Conservation (phyloP, 2,113 vertebrate genomes). For the Rhinogobius similis region DNA sequence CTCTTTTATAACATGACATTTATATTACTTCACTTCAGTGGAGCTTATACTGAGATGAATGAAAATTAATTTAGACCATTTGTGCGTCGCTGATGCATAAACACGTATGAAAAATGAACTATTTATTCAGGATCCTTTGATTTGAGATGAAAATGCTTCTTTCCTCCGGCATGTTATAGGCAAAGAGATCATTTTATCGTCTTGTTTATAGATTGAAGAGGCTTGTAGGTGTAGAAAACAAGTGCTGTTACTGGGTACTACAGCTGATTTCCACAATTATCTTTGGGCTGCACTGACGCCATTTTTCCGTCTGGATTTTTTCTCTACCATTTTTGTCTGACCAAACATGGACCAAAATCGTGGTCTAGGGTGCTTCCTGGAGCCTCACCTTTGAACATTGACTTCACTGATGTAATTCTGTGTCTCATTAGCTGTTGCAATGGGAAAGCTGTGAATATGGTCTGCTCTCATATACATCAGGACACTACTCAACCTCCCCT, state of each 20-base stretch:
- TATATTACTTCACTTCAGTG: neutral
- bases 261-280: slow-evolving; percentile 41
- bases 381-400: neutral
- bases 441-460: slow-evolving; percentile 44
- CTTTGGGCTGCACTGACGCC: slow-evolving; percentile 36
- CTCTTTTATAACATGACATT: neutral
- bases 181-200: slow-evolving; percentile 17
- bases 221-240: slow-evolving; percentile 33
- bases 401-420: slow-evolving; percentile 50
- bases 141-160: slow-evolving; percentile 16
- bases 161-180: neutral
- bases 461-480: slow-evolving; percentile 23
- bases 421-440: slow-evolving; percentile 56
- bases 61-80: slow-evolving; percentile 7
- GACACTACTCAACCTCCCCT: slow-evolving; percentile 13
- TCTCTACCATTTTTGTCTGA: slow-evolving; percentile 25
- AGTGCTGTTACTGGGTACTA: slow-evolving; percentile 25
- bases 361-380: too few relatives aligned
- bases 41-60: too few relatives aligned
- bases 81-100: slow-evolving; percentile 13
- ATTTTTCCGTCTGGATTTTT: slow-evolving; percentile 34
- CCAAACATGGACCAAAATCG: slow-evolving; percentile 13
- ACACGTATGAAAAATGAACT: slow-evolving; percentile 27
- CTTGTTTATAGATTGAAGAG: slow-evolving; percentile 36
- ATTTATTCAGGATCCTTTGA: slow-evolving; percentile 26